These are phyloP conservation scores for Sanderia malayensis DNA, from an alignment of 30 jellyfish, hydroid and myxozoan species.

Conservation along the genomic window DNA sequence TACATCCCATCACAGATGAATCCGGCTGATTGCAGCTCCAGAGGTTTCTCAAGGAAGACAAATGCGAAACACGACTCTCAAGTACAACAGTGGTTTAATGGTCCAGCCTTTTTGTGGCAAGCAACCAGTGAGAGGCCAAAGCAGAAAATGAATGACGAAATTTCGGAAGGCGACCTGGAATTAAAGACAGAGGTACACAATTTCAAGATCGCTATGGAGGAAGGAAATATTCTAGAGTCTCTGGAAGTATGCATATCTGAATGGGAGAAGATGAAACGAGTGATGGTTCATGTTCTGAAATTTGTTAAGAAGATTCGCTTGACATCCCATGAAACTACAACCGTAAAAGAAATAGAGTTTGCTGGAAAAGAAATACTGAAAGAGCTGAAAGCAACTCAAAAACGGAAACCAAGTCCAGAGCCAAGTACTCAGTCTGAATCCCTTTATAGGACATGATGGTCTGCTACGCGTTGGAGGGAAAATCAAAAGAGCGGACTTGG, in stretches of 20 bases:
- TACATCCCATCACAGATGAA: constrained; percentile 1
- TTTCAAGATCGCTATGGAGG: background rate
- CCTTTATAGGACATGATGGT: constrained; percentile 7
- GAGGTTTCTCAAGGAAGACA: constrained; percentile 1
- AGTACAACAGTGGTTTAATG: constrained; percentile 17
- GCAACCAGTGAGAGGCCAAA: background rate
- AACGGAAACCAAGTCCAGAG: constrained; percentile 7
- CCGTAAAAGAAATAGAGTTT: constrained; percentile 7
- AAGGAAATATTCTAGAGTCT: background rate
- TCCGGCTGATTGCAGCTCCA: constrained; percentile 26
- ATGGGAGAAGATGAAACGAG: constrained; percentile 37
- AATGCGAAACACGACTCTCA: background rate
- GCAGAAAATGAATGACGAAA: background rate
- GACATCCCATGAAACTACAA: constrained; percentile 1
- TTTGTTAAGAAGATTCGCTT: background rate
- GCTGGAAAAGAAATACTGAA: constrained; percentile 15
- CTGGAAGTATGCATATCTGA: constrained; percentile 1
- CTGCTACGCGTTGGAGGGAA: constrained; percentile 1
- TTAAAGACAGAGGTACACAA: background rate
- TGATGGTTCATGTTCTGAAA: constrained; percentile 6
- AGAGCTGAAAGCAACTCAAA: constrained; percentile 8
- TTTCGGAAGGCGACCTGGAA: constrained; percentile 12
- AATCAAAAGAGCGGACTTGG: constrained; percentile 10
- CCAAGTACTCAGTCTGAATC: background rate
- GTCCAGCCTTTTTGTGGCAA: constrained; percentile 25